A percentile compares a stretch with the other conserved stretches of the same genome.
Evolutionary conservation across 1,140 invertebrate genomes (phyloP).

Genomic region (Macrobrachium nipponense): DNA sequence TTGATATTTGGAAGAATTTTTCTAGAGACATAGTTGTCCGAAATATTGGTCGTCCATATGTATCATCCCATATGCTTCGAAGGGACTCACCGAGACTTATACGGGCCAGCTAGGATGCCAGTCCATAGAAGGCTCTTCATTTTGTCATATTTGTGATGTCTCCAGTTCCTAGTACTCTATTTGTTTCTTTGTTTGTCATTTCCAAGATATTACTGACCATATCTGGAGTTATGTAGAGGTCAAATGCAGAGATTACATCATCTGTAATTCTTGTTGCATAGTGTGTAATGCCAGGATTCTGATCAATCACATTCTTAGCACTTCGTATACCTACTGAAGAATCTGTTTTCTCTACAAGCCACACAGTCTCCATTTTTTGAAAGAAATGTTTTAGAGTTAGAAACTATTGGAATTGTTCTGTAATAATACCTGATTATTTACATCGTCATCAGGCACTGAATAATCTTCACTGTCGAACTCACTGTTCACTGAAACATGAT

Average conservation of each 20-base stretch:
- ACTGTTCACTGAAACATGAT: background rate
- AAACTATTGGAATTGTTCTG: background rate
- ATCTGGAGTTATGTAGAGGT: background rate
- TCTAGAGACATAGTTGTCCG: background rate
- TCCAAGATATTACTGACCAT: background rate
- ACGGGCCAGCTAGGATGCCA: background rate
- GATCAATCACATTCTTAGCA: slow-evolving; percentile 24
- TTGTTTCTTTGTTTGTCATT: slow-evolving; percentile 1
- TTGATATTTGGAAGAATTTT: background rate
- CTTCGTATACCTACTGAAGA: background rate
- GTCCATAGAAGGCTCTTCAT: no score
- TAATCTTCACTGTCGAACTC: background rate
- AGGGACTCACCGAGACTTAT: background rate
- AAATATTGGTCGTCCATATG: slow-evolving; percentile 4
- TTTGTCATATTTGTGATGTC: background rate
- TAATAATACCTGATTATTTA: background rate
- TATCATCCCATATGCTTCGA: no score
- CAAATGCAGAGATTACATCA: background rate
- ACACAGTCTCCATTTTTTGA: background rate
- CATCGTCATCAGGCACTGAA: background rate
- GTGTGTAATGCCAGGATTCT: background rate
- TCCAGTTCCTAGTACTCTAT: background rate
- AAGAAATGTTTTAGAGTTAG: background rate
- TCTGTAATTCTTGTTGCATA: background rate
- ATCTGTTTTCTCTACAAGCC: background rate